Base-by-base conservation (phyloP, 2,113 vertebrate genomes). In the Ammospiza caudacuta region DNA sequence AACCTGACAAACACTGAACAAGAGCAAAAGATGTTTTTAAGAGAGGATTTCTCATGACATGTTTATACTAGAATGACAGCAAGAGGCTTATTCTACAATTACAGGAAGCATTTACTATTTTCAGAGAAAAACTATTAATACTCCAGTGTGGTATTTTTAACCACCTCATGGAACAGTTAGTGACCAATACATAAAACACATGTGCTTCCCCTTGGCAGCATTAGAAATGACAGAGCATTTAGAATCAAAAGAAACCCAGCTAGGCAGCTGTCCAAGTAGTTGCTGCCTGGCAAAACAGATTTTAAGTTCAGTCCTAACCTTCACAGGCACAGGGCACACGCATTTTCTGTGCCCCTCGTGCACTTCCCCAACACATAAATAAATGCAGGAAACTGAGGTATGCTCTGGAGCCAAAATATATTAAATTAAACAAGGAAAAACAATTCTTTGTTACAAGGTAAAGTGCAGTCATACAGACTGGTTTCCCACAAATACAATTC, bases 1-100 rank as follows among this genome's bases (percentile, higher is more conserved):
- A 98, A 99, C 95, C 98, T 98, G 94, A 99, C 97, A 67, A 98
- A 98, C 92, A 99, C 98, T 99, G 96, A 83, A 81, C 37, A 61
- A 96, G 73, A 97, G 77, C 24, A 88, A 95, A 90, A 94, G 39
- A 87, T 22, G 39, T 69, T 80, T 94, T 72, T 67, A 49, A 66
- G 62, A 0, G 0, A 94, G 58, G 16, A 20, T 94, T 85, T 89
- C 44, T 92, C 61, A n/a, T 7, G 3, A 58, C 2, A 10, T 28
- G 21, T 79, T 67, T 59, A 37, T 70, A 41, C n/a, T 72, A 66
- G 27, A 70, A 39, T 31, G 69, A 68, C 14, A 29, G 12, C 1
- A 0, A 73, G 62, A 78, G 27, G 35, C 35, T 93, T 89, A 44
- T 22, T 75, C 49, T 89, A 72, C 62, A 46, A 25, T 39, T 79